Evolutionary conservation across 2,113 vertebrate species (phyloP).

Genomic region (Cyphomyrus plagiostoma): DNA sequence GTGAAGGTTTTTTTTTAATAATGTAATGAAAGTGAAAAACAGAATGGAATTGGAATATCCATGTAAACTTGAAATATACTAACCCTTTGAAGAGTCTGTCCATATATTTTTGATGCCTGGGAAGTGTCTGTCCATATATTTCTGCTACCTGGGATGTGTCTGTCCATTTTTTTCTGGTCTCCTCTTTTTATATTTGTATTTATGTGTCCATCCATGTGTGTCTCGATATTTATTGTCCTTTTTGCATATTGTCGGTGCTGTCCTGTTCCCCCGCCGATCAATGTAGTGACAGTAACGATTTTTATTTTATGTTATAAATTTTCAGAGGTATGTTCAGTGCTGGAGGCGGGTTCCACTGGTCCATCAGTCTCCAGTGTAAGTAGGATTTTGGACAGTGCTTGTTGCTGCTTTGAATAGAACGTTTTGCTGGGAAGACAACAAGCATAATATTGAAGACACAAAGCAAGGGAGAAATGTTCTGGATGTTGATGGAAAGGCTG

Average conservation of each 20-base stretch:
- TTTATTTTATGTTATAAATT: background rate
- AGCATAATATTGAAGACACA: background rate
- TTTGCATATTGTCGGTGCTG: background rate
- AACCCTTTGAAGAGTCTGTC: too few species aligned
- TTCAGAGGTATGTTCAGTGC: background rate
- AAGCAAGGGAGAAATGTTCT: background rate
- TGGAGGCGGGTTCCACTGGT: background rate
- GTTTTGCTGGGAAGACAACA: slow-evolving; percentile 63
- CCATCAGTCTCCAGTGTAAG: slow-evolving; percentile 64
- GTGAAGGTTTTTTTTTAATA: too few species aligned
- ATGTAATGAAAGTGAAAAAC: too few species aligned
- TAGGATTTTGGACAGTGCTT: slow-evolving; percentile 76
- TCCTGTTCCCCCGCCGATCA: background rate
- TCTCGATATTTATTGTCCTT: background rate
- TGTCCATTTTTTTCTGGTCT: background rate
- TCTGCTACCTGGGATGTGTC: background rate
- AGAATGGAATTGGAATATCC: too few species aligned
- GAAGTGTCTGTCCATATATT: background rate
- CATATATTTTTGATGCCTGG: too few species aligned
- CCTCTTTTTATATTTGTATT: background rate
- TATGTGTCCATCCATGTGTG: background rate
- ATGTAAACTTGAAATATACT: too few species aligned
- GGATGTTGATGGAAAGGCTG: background rate
- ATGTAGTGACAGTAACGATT: background rate
- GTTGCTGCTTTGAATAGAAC: slow-evolving; percentile 79